Percentiles rank a stretch among this genome's conserved stretches.
phyloP scores from a whole-genome alignment of 2,888 invertebrate species.

The Griposia aprilina region DNA sequence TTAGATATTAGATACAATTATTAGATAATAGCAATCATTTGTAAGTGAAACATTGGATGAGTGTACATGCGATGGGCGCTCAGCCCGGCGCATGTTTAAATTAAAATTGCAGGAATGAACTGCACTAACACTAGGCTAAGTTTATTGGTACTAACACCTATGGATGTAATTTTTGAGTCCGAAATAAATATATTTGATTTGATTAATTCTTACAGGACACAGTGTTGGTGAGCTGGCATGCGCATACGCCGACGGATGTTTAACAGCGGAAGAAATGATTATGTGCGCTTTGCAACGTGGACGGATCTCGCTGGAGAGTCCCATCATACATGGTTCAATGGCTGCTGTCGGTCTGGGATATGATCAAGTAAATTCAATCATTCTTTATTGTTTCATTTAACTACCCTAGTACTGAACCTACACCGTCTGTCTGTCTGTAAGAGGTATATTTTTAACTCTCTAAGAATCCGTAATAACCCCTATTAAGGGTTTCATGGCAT shows the following conservation, averaged over 20 bases:
- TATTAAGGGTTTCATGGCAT: no score
- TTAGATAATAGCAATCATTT: no score
- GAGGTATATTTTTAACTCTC: not conserved
- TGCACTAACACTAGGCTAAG: no score
- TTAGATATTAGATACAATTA: no score
- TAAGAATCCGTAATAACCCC: not conserved
- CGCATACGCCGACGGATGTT: slow-evolving; percentile 97
- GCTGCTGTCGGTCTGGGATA: slow-evolving; percentile 95
- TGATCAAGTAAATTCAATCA: slow-evolving; percentile 77
- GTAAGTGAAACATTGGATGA: no score
- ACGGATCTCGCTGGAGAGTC: slow-evolving; percentile 92
- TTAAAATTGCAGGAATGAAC: no score
- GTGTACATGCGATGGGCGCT: no score
- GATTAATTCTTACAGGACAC: slow-evolving; percentile 91
- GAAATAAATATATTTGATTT: no score
- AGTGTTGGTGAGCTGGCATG: slow-evolving; percentile 98
- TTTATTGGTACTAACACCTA: no score
- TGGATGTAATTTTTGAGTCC: no score
- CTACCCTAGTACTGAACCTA: not conserved
- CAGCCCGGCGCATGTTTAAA: no score
- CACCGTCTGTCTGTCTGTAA: not conserved
- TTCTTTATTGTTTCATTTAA: not conserved
- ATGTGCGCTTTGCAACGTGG: slow-evolving; percentile 89
- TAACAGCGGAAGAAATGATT: slow-evolving; percentile 96
- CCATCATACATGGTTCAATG: slow-evolving; percentile 95